Percentiles rank a stretch among this genome's conserved stretches.
These are phyloP conservation scores for Drosophila guanche DNA, from an alignment of 1,140 invertebrate genomes.

Conservation along the genomic window DNA sequence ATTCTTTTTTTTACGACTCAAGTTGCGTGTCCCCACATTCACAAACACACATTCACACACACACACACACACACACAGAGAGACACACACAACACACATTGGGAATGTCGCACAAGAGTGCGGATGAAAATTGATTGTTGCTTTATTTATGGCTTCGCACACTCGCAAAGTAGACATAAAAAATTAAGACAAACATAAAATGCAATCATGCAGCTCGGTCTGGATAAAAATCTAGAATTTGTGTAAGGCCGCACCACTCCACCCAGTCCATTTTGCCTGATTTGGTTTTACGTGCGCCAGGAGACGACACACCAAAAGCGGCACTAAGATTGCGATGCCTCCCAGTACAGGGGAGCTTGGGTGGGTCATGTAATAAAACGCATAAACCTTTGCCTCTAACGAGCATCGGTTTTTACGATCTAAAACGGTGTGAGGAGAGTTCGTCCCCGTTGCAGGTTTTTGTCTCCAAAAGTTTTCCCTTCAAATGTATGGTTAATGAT, in stretches of 20 bases:
- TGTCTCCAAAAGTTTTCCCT: slow-evolving; percentile 7
- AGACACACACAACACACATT: not conserved
- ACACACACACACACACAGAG: not conserved
- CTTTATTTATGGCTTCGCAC: slow-evolving; percentile 67
- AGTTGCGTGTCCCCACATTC: slow-evolving; percentile 23
- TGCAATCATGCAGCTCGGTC: slow-evolving; percentile 74
- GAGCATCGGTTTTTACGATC: slow-evolving; percentile 73
- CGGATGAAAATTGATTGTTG: slow-evolving; percentile 82
- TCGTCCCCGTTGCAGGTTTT: slow-evolving; percentile 29
- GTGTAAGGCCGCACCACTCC: not conserved
- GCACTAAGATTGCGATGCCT: slow-evolving; percentile 27
- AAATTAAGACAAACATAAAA: slow-evolving; percentile 80
- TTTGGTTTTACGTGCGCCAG: slow-evolving; percentile 74
- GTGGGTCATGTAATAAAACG: slow-evolving; percentile 65
- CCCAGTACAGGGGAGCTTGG: not conserved
- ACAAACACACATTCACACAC: not conserved
- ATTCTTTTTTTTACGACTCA: slow-evolving; percentile 63
- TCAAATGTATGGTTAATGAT: slow-evolving; percentile 59
- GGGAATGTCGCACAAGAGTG: slow-evolving; percentile 70
- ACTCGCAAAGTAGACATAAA: slow-evolving; percentile 76
- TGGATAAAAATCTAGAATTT: slow-evolving; percentile 35
- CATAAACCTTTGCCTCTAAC: slow-evolving; percentile 75
- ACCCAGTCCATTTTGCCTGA: slow-evolving; percentile 74
- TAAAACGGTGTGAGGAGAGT: slow-evolving; percentile 4
- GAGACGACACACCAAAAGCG: slow-evolving; percentile 34